Conservation (phyloP, 2,113 vertebrate species). For the Merops nubicus region DNA sequence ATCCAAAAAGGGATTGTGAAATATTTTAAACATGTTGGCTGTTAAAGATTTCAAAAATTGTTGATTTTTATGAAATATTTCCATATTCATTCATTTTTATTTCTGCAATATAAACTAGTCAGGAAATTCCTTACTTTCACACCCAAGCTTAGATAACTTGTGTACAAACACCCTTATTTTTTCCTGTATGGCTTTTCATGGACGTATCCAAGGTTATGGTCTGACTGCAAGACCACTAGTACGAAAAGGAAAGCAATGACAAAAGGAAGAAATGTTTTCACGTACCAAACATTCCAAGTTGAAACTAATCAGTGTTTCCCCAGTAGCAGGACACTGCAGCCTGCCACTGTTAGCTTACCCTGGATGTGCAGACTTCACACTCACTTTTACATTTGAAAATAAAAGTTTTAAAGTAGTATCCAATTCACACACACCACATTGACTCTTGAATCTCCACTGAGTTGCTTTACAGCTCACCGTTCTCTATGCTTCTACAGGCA, state of each 20-base stretch:
- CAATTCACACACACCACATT: not conserved
- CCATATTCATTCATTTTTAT: no score
- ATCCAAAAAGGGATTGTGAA: not conserved
- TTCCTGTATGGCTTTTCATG: not conserved
- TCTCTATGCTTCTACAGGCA: not conserved
- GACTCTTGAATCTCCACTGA: not conserved
- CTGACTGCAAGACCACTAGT: not conserved
- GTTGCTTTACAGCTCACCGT: not conserved
- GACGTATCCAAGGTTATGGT: not conserved
- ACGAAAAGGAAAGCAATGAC: not conserved
- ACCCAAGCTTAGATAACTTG: not conserved
- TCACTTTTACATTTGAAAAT: not conserved
- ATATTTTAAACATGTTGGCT: not conserved
- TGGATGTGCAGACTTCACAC: not conserved
- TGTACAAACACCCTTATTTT: accelerated
- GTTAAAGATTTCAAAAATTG: not conserved
- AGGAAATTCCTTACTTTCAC: not conserved
- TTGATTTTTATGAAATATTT: no score
- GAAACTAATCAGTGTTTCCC: not conserved
- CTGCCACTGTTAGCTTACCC: not conserved
- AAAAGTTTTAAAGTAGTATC: not conserved
- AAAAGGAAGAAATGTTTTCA: not conserved
- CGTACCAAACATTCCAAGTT: not conserved
- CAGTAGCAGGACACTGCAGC: accelerated
- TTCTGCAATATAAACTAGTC: not conserved